Base-by-base conservation (phyloP, 2,888 invertebrate genomes). In the Nineta flava region DNA sequence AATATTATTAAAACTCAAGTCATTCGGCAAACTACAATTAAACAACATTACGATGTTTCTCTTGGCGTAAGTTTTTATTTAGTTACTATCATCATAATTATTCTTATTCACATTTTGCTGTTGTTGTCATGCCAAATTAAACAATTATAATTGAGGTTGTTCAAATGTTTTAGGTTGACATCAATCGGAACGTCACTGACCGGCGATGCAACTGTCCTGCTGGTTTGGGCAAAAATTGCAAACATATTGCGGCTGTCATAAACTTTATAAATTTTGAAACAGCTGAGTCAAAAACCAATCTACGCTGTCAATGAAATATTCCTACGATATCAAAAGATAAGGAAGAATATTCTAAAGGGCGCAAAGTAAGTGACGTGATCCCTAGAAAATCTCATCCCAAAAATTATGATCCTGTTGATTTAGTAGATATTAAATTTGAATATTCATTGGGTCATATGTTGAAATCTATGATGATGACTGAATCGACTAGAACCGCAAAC, bases 31-130 rank as follows among this genome's bases (percentile, higher is more conserved):
- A 44, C 44, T 19, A 44, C 6, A 10, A 44, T 19, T n/a, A n/a
- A n/a, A n/a, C n/a, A n/a, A n/a, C n/a, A n/a, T n/a, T n/a, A n/a
- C n/a, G n/a, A n/a, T 44, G 21, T 44, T 16, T 10, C 44, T 7
- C 16, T 44, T 44, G 44, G 15, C n/a, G 44, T 44, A 44, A 44
- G 44, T 44, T 44, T 10, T 19, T 44, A 16, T n/a, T 44, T 44
- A 7, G 15, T 44, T 19, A 44, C 15, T 44, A 13, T 41, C 9
- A 9, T 9, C 10, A 32, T 9, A 9, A 10, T 9, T 32, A 9
- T 9, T 32, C 10, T 32, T n/a, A n/a, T n/a, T n/a, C n/a, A n/a
- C n/a, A n/a, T n/a, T n/a, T n/a, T n/a, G n/a, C n/a, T n/a, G n/a
- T n/a, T n/a, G n/a, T n/a, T n/a, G n/a, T n/a, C n/a, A 32, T 32